Base-by-base conservation (phyloP, 2,888 invertebrate species). In the Leptogaster cylindrica region DNA sequence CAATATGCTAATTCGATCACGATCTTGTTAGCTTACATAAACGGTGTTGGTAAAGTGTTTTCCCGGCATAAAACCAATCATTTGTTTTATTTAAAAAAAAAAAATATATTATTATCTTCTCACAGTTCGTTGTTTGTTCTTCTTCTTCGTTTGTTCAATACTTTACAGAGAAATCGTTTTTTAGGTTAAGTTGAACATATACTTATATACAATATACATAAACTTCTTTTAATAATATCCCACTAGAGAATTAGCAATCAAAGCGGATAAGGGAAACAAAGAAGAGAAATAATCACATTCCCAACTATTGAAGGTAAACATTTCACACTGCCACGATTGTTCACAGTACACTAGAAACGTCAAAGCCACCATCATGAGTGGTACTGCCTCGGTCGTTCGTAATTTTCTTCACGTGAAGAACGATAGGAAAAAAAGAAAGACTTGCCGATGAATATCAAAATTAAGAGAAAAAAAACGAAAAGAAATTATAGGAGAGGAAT, bases 301-400 rank as follows among this genome's bases (percentile, higher is more conserved):
- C 28, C 61, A 44, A 61, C 44, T 61, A 20, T 39, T 31, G 14
- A 61, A 61, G 61, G 61, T 61, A 61, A 61, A 61, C 61, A 61
- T 61, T 61, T 28, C 61, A 61, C 61, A 61, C 44, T 61, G 44
- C 27, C 61, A 61, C 61, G 44, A 61, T 28, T 28, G 12, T 44
- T 61, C 61, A 61, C 61, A 25, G 41, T 36, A 55, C 33, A 55
- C 61, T 27, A 20, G 61, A 18, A 61, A 41, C 61, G 44, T 41
- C 61, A 61, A 16, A 58, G 25, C 23, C 12, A 25, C 16, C 51
- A 27, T 55, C 55, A 55, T 23, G 31, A 14, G 51, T 50, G 50
- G 10, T 10, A 3, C 3, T 2, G 36, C 36, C 18, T 44, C 18
- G 18, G 10, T 44, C 1, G 18, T 36, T 23, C 48, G 48, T 48